Percentiles rank a stretch among this genome's conserved stretches.
Evolutionary conservation across 2,113 vertebrate genomes (phyloP).

Genomic region (Melanerpes formicivorus): DNA sequence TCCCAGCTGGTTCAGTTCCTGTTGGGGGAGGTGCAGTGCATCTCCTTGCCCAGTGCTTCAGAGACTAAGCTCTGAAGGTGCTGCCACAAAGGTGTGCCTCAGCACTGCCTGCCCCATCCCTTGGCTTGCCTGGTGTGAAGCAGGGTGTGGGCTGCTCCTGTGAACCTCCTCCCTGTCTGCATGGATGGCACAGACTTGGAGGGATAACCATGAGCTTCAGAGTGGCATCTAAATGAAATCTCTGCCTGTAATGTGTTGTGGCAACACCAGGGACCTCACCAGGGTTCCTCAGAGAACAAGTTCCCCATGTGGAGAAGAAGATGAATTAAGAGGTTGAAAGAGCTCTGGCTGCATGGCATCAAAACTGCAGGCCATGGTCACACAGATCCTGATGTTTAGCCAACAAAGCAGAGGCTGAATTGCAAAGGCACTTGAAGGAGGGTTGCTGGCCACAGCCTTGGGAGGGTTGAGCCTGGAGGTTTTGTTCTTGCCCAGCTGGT

Average conservation of each 20-base stretch:
- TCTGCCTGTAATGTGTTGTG: too few species aligned
- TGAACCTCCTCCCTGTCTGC: accelerated
- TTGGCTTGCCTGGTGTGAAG: neutral
- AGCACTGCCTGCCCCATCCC: neutral
- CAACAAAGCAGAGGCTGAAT: too few species aligned
- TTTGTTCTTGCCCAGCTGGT: neutral
- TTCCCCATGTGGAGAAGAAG: too few species aligned
- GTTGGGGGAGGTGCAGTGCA: accelerated
- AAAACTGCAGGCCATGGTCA: too few species aligned
- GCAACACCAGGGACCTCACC: too few species aligned
- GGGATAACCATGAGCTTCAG: too few species aligned
- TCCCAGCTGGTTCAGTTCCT: neutral
- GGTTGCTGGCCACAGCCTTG: neutral
- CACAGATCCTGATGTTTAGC: too few species aligned
- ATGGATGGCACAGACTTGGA: neutral
- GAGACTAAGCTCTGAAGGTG: neutral
- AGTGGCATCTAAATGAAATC: too few species aligned
- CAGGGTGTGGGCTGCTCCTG: neutral
- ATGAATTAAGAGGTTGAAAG: too few species aligned
- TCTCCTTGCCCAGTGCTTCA: neutral
- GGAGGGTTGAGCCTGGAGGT: neutral
- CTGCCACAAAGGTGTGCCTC: neutral
- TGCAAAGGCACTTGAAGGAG: neutral
- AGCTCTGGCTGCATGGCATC: too few species aligned
- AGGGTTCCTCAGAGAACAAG: too few species aligned